phyloP scores from a whole-genome alignment of 2,113 vertebrate genomes.

The Antechinus flavipes region DNA sequence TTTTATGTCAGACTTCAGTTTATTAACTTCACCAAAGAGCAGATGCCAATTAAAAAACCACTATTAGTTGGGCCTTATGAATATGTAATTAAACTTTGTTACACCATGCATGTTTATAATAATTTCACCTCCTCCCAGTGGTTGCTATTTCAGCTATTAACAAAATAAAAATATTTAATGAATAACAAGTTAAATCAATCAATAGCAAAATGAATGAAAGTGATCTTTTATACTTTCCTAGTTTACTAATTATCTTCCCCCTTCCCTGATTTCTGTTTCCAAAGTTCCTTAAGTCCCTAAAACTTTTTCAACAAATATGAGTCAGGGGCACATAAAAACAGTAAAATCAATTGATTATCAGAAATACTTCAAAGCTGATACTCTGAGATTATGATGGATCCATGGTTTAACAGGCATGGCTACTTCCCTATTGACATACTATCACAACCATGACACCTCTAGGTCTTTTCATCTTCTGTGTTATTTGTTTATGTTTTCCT shows the following conservation, averaged over 20 bases:
- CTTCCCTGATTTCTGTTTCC: not conserved
- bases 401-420: not conserved
- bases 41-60: not conserved
- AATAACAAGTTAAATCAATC: not conserved
- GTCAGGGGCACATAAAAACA: not conserved
- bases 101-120: not conserved
- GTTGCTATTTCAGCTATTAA: conserved; percentile 10
- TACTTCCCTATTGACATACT: not conserved
- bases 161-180: not conserved
- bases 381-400: not conserved
- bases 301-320: conserved; percentile 11
- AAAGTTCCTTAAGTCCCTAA: conserved; percentile 14
- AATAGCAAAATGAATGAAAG: not conserved
- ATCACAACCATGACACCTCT: not conserved
- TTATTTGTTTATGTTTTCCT: not conserved
- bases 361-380: not conserved
- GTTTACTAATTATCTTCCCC: not conserved
- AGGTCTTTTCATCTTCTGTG: not conserved
- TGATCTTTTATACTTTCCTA: not conserved
- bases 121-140: not conserved
- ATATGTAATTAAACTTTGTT: not conserved
- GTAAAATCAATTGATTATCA: not conserved
- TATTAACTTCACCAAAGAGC: not conserved
- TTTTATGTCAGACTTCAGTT: not conserved
- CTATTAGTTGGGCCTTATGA: conserved; percentile 7